Conservation (phyloP, 2,113 vertebrate genomes). For the Nycticorax nycticorax region DNA sequence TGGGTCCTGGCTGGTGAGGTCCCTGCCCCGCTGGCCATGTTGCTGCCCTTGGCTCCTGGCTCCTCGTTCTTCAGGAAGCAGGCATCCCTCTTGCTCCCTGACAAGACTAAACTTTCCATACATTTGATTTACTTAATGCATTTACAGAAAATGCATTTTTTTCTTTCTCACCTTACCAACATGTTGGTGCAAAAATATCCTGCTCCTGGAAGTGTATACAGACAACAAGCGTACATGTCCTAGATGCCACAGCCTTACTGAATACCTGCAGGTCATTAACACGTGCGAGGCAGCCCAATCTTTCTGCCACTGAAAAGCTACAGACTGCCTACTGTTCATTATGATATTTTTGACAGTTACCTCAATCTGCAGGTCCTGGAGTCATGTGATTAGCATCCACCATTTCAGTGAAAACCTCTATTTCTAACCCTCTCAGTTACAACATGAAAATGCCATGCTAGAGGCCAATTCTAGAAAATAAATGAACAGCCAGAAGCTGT, state of each 20-base stretch:
- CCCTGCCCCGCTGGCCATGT: background rate
- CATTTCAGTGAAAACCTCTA: background rate
- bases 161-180: background rate
- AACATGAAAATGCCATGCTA: background rate
- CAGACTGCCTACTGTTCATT: background rate
- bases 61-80: fast-evolving
- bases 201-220: background rate
- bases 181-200: background rate
- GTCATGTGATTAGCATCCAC: background rate
- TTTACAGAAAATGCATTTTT: background rate
- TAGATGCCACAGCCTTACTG: background rate
- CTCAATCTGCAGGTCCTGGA: background rate
- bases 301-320: background rate
- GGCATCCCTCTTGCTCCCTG: background rate
- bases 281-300: background rate
- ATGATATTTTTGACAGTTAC: background rate
- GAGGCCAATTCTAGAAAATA: background rate
- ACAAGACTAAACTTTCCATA: background rate
- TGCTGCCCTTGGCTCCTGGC: background rate
- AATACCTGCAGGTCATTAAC: background rate
- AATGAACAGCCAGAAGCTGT: background rate
- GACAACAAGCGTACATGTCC: fast-evolving
- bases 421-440: background rate
- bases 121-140: background rate
- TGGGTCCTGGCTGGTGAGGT: background rate